A percentile compares a stretch with the other conserved stretches of the same genome.
Conservation (phyloP, 2,888 invertebrate genomes). For the Acholoe squamosa region DNA sequence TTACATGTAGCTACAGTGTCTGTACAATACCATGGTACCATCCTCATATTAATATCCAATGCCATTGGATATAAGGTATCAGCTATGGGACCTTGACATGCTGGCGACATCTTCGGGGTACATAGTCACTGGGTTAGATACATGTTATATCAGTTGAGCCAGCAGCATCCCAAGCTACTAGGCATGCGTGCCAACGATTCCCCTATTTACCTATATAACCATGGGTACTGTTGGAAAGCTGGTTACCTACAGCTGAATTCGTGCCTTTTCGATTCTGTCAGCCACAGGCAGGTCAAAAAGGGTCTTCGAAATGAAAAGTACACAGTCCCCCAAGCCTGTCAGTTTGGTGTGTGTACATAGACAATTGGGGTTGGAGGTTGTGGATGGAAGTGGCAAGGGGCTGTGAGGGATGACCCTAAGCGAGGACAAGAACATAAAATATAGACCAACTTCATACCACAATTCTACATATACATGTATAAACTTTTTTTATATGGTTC, state of each 20-base stretch:
- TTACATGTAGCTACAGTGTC: constrained; percentile 34
- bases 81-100: too few species aligned
- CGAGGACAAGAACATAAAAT: neutral
- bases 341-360: constrained; percentile 24
- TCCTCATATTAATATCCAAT: neutral
- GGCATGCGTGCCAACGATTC: too few species aligned
- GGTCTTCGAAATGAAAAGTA: constrained; percentile 59
- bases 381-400: neutral
- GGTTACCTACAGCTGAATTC: constrained; percentile 30
- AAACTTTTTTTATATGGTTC: too few species aligned
- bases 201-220: too few species aligned
- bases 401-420: neutral
- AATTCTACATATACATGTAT: too few species aligned
- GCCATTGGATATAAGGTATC: neutral
- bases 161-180: too few species aligned
- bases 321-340: constrained; percentile 43
- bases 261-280: neutral
- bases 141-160: too few species aligned
- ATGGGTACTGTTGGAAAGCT: neutral
- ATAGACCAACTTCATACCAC: neutral
- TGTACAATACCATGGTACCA: neutral
- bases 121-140: too few species aligned
- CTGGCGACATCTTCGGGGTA: too few species aligned
- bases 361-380: neutral
- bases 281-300: constrained; percentile 11